Percentiles rank a stretch among this genome's conserved stretches.
These are phyloP conservation scores for Aphelenchoides fujianensis DNA, from an alignment of 1,140 invertebrate genomes.

Conservation along the genomic window DNA sequence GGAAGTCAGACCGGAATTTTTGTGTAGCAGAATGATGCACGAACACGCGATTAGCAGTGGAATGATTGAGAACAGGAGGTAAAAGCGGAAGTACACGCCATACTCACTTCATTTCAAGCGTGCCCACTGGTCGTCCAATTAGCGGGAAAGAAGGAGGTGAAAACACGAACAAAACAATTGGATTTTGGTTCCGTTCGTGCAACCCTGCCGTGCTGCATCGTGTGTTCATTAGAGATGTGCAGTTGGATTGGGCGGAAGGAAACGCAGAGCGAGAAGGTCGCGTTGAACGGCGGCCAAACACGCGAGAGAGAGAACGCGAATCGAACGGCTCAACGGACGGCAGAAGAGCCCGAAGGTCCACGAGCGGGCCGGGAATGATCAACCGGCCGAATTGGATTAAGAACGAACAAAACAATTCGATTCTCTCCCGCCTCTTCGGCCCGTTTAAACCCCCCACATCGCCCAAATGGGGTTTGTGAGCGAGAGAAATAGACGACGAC, in stretches of 20 bases:
- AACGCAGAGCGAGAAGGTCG: background rate
- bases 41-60: too few species aligned
- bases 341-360: background rate
- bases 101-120: too few species aligned
- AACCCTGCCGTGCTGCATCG: background rate
- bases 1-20: too few species aligned
- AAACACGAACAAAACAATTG: background rate
- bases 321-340: background rate
- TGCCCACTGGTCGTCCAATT: background rate
- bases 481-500: background rate
- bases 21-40: too few species aligned
- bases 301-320: background rate
- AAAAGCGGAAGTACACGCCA: background rate
- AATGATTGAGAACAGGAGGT: background rate
- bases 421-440: background rate
- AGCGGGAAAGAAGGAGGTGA: background rate
- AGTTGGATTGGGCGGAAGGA: too few species aligned
- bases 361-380: background rate
- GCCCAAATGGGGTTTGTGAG: background rate
- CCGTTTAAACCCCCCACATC: too few species aligned
- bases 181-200: background rate
- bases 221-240: background rate
- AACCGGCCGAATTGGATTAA: constrained; percentile 2
- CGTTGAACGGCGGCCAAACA: too few species aligned
- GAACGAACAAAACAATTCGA: constrained; percentile 1